phyloP scores from a whole-genome alignment of 2,797 vertebrate genomes.

The Rhinatrema bivittatum region DNA sequence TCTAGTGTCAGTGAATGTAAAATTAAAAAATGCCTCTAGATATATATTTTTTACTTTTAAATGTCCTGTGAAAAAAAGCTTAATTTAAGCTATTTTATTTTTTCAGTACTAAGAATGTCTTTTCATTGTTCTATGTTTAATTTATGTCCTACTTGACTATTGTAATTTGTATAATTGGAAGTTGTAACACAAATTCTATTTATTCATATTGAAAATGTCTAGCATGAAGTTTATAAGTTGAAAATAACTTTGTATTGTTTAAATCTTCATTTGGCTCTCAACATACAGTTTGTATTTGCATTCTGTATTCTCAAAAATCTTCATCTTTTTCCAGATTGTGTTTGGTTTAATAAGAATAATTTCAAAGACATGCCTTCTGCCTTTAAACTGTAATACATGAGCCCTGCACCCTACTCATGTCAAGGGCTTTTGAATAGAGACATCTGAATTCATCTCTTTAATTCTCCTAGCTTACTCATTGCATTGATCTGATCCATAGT shows the following conservation, averaged over 20 bases:
- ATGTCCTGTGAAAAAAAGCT: no score
- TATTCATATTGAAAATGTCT: conserved; percentile 16
- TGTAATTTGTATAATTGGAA: conserved; percentile 22
- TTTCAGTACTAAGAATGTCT: no score
- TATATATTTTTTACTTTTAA: no score
- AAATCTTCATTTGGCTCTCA: conserved; percentile 22
- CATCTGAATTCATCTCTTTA: no score
- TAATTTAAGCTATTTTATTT: no score
- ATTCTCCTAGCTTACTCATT: no score
- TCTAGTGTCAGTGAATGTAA: no score
- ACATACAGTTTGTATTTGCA: no score
- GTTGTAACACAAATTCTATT: conserved; percentile 26
- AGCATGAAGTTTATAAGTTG: conserved; percentile 30
- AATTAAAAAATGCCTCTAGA: no score
- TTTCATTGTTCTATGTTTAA: conserved; percentile 32
- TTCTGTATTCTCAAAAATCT: conserved; percentile 28
- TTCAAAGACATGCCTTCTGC: conserved; percentile 21
- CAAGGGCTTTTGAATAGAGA: conserved; percentile 7
- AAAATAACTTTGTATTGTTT: conserved; percentile 27
- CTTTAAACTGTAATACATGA: conserved; percentile 28
- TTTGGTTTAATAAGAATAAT: conserved; percentile 23
- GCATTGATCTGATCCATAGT: no score
- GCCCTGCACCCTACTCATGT: conserved; percentile 7
- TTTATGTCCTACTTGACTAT: conserved; percentile 13
- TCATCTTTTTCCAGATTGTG: conserved; percentile 21